A percentile compares a stretch with the other conserved stretches of the same genome.
phyloP scores from a whole-genome alignment of 2,888 invertebrate genomes.

The Patella ulyssiponensis region DNA sequence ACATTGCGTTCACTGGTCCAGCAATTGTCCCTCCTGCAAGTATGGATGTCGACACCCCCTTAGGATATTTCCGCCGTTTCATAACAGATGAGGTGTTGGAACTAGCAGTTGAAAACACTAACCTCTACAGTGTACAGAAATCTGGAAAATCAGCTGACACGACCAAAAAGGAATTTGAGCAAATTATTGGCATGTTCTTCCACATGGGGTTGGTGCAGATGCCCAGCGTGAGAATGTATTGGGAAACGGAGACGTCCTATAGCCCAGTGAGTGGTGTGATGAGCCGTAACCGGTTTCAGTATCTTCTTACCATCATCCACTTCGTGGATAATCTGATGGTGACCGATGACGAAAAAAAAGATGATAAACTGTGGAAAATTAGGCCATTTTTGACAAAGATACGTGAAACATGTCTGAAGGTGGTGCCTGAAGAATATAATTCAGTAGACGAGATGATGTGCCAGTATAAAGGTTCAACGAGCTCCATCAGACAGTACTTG shows the following conservation, averaged over 20 bases:
- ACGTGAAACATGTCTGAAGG: conserved; percentile 37
- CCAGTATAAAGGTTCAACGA: conserved; percentile 55
- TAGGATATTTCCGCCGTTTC: background rate
- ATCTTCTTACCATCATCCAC: background rate
- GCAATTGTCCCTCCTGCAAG: background rate
- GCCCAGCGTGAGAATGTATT: conserved; percentile 24
- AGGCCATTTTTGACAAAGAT: conserved; percentile 33
- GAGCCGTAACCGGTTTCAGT: background rate
- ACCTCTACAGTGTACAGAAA: conserved; percentile 22
- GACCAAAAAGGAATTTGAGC: conserved; percentile 26
- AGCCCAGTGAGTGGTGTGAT: conserved; percentile 30
- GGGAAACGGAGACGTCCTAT: conserved; percentile 29
- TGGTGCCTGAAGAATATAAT: conserved; percentile 54
- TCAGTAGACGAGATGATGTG: conserved; percentile 59
- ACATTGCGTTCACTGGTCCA: background rate
- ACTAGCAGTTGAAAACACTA: background rate
- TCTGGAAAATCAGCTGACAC: conserved; percentile 20
- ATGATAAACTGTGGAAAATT: conserved; percentile 38
- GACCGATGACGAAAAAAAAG: conserved; percentile 7
- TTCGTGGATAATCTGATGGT: background rate
- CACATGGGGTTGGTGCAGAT: conserved; percentile 34
- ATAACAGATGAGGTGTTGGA: background rate
- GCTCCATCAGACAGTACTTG: conserved; percentile 32
- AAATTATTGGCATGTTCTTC: conserved; percentile 26
- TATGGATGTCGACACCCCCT: background rate